phyloP scores from a whole-genome alignment of 2,113 vertebrate species.

The Psilopogon haemacephalus region DNA sequence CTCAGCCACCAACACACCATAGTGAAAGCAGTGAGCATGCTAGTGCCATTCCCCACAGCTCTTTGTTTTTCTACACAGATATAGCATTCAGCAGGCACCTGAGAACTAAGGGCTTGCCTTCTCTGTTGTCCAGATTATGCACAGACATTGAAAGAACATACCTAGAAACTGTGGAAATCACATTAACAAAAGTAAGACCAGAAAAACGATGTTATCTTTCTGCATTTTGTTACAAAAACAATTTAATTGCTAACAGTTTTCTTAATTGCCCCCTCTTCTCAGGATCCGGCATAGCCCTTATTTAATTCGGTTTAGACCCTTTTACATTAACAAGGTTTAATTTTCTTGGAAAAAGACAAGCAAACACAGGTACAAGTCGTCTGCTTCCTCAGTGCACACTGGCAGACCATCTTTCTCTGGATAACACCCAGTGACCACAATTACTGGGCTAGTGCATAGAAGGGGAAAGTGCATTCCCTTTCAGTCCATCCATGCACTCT shows the following conservation, averaged over 20 bases:
- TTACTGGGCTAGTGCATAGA: neutral
- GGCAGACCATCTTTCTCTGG: neutral
- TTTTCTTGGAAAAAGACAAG: neutral
- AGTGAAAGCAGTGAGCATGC: rapidly evolving
- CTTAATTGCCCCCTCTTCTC: neutral
- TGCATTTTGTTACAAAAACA: neutral
- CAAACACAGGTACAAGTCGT: neutral
- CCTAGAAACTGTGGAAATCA: neutral
- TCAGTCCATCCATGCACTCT: rapidly evolving
- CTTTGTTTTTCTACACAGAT: neutral
- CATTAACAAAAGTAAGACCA: neutral
- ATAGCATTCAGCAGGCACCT: neutral
- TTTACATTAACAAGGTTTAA: neutral
- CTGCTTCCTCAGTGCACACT: neutral
- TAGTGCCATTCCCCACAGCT: neutral
- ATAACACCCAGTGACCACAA: neutral
- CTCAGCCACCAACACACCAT: neutral
- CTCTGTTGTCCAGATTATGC: neutral
- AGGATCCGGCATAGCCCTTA: neutral
- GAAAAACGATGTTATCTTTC: neutral
- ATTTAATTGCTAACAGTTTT: neutral
- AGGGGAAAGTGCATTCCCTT: neutral
- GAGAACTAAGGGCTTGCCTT: neutral
- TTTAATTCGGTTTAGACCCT: neutral
- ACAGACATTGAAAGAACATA: neutral